Evolutionary conservation across 2,888 invertebrate genomes (phyloP).

Genomic region (Ctena decussata): DNA sequence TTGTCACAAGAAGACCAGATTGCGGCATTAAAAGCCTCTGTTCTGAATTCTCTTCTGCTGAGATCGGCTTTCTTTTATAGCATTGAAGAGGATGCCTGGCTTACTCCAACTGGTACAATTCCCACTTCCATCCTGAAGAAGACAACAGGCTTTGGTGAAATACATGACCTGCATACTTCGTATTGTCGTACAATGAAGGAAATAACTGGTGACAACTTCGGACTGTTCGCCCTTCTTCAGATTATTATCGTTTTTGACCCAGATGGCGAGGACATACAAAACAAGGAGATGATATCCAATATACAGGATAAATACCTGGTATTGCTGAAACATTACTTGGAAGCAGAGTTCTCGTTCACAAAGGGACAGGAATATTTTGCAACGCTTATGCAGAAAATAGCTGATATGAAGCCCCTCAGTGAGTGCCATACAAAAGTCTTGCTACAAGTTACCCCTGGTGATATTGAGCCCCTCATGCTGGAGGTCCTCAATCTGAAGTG

Average conservation of each 20-base stretch:
- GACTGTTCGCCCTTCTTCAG: constrained; percentile 95
- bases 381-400: constrained; percentile 93
- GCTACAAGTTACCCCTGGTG: constrained; percentile 96
- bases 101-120: constrained; percentile 90
- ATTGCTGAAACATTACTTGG: constrained; percentile 86
- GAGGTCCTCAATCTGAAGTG: constrained; percentile 94
- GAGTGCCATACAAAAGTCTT: constrained; percentile 97
- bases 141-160: constrained; percentile 89
- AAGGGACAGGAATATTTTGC: constrained; percentile 79
- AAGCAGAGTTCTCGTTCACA: constrained; percentile 81
- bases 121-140: constrained; percentile 96
- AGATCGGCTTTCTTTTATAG: constrained; percentile 97
- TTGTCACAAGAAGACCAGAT: constrained; percentile 98
- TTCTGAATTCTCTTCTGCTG: constrained; percentile 91
- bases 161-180: constrained; percentile 84
- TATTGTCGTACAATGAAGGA: constrained; percentile 84
- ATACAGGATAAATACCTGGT: constrained; percentile 88
- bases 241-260: constrained; percentile 97
- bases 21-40: constrained; percentile 92
- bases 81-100: constrained; percentile 95
- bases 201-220: constrained; percentile 92
- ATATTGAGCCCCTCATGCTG: constrained; percentile 96
- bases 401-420: constrained; percentile 95
- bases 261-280: constrained; percentile 90
- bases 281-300: constrained; percentile 79